Evolutionary conservation across 2,888 invertebrate species (phyloP).

Genomic region (Lysandra coridon): DNA sequence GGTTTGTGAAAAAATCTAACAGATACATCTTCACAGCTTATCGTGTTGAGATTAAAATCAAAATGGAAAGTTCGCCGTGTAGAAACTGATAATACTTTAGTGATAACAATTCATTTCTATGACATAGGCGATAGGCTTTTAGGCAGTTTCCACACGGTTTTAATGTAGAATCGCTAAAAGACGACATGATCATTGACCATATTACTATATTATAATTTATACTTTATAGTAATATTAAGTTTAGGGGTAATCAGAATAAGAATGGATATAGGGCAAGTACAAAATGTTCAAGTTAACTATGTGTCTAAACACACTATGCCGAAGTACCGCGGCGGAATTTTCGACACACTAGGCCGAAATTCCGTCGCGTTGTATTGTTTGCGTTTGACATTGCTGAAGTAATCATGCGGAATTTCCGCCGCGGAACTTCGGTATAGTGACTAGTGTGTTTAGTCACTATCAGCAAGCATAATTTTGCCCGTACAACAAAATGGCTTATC

Average conservation of each 20-base stretch:
- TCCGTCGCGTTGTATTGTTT: no score
- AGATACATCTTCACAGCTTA: slow-evolving; percentile 15
- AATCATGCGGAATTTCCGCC: no score
- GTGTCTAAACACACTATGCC: no score
- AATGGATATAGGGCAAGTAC: neutral
- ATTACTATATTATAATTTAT: neutral
- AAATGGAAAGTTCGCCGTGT: slow-evolving; percentile 14
- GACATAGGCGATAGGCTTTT: slow-evolving; percentile 2
- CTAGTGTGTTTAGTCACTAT: neutral
- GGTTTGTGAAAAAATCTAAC: slow-evolving; percentile 22
- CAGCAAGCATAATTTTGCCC: neutral
- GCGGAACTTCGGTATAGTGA: no score
- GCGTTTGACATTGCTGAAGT: no score
- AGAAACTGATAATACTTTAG: slow-evolving; percentile 10
- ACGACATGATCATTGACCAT: neutral
- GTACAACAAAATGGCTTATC: neutral
- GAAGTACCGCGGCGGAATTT: no score
- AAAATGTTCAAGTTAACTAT: neutral
- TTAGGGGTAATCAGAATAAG: neutral
- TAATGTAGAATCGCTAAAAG: slow-evolving; percentile 18
- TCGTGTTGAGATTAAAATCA: slow-evolving; percentile 17
- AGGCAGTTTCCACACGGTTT: slow-evolving; percentile 22
- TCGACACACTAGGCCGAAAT: no score
- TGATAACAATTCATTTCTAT: neutral
- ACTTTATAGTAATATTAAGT: neutral